These are phyloP conservation scores for Indri indri DNA, from an alignment of 2,113 vertebrate species.

Conservation along the genomic window DNA sequence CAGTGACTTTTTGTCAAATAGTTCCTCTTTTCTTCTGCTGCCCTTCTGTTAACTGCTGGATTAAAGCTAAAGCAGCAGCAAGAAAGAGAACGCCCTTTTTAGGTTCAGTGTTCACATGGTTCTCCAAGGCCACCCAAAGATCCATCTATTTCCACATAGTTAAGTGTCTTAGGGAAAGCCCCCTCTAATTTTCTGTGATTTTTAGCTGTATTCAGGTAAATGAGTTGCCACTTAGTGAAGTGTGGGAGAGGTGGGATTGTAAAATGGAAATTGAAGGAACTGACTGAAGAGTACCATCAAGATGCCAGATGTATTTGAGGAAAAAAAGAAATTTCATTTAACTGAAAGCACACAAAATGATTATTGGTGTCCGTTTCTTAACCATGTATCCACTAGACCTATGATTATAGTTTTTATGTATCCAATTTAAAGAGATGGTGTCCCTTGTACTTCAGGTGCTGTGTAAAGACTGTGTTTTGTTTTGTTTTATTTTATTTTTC, in stretches of 20 bases:
- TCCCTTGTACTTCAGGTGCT: not conserved
- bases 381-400: not conserved
- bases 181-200: not conserved
- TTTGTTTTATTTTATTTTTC: not conserved
- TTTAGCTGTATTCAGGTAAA: not conserved
- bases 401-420: not conserved
- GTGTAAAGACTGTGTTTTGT: not conserved
- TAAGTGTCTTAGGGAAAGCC: not conserved
- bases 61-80: not conserved
- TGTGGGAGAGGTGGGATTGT: not conserved
- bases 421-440: not conserved
- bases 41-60: not conserved
- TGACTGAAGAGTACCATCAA: not conserved
- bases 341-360: not conserved
- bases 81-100: not conserved
- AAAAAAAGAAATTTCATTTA: not conserved
- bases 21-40: not conserved
- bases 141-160: not conserved
- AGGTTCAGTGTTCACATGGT: not conserved
- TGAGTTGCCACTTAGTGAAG: not conserved
- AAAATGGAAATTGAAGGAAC: not conserved
- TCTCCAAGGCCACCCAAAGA: not conserved
- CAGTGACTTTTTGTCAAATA: not conserved
- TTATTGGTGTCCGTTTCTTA: not conserved
- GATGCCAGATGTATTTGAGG: not conserved